phyloP scores from a whole-genome alignment of 92 coral and sea anemone genomes.

The Umimayanthus kanabou region DNA sequence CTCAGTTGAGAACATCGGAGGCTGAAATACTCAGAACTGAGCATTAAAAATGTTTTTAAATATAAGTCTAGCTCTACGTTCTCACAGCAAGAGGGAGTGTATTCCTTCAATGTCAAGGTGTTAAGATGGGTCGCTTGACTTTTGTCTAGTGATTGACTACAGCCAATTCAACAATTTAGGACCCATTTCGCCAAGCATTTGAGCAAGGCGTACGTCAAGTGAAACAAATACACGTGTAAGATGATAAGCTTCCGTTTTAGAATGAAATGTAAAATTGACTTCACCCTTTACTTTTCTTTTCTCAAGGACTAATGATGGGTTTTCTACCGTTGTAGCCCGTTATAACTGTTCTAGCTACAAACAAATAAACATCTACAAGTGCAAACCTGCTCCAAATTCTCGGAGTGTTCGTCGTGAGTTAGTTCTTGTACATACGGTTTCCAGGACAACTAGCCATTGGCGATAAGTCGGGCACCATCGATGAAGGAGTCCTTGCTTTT shows the following conservation, averaged over 20 bases:
- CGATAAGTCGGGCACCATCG: constrained; percentile 35
- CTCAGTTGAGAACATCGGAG: not conserved
- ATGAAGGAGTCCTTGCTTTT: constrained; percentile 5
- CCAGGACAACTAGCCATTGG: constrained; percentile 20
- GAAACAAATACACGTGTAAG: not conserved
- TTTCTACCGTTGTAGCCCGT: not conserved
- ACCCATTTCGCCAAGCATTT: not conserved
- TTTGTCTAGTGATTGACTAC: too few species aligned
- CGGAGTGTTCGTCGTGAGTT: not conserved
- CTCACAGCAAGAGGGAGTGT: too few species aligned
- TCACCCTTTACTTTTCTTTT: not conserved
- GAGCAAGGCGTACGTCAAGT: not conserved
- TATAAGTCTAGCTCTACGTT: not conserved
- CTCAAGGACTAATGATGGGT: not conserved
- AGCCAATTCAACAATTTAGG: not conserved
- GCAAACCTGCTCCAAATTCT: constrained; percentile 2
- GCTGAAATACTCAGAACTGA: not conserved
- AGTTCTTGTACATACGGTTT: not conserved
- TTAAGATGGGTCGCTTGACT: too few species aligned
- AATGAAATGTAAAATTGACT: too few species aligned
- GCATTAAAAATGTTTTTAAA: too few species aligned
- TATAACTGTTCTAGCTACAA: too few species aligned
- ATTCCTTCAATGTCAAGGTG: too few species aligned
- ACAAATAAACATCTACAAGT: not conserved
- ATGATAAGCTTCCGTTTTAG: too few species aligned